phyloP scores from a whole-genome alignment of 2,113 vertebrate genomes.

The Pardalotus punctatus region DNA sequence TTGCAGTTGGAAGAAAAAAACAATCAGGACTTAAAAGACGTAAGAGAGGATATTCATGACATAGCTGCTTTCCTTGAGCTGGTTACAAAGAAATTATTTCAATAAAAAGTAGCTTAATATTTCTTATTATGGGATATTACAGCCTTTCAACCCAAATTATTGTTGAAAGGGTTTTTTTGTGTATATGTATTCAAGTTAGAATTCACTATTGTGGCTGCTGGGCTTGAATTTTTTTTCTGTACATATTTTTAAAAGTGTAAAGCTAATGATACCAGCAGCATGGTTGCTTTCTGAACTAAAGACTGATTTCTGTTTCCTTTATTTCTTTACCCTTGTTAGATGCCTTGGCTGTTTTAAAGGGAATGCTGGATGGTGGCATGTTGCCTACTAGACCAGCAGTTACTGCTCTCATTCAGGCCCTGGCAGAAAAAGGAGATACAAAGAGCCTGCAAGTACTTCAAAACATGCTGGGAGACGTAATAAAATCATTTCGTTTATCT shows the following conservation, averaged over 20 bases:
- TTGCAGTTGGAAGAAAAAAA: neutral
- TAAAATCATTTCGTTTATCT: slow-evolving; percentile 62
- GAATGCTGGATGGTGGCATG: slow-evolving; percentile 61
- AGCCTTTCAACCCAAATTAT: neutral
- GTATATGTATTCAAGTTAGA: neutral
- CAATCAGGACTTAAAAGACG: neutral
- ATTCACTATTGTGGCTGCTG: neutral
- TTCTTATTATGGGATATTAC: neutral
- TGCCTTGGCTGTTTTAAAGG: slow-evolving; percentile 73
- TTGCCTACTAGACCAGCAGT: slow-evolving; percentile 69
- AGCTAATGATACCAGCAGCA: neutral
- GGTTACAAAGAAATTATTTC: neutral
- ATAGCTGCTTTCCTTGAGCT: neutral
- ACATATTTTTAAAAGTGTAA: neutral
- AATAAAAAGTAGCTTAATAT: neutral
- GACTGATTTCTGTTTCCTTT: neutral
- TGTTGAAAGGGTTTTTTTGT: neutral
- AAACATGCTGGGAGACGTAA: slow-evolving; percentile 56
- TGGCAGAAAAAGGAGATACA: slow-evolving; percentile 75
- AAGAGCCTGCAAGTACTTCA: slow-evolving; percentile 76
- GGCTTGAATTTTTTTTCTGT: neutral
- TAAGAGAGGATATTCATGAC: neutral
- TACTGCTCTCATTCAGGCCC: slow-evolving; percentile 73
- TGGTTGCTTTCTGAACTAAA: neutral
- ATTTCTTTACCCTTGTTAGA: slow-evolving; percentile 63